Base-by-base conservation (phyloP, 92 coral and sea anemone species). In the Heliopora coerulea region DNA sequence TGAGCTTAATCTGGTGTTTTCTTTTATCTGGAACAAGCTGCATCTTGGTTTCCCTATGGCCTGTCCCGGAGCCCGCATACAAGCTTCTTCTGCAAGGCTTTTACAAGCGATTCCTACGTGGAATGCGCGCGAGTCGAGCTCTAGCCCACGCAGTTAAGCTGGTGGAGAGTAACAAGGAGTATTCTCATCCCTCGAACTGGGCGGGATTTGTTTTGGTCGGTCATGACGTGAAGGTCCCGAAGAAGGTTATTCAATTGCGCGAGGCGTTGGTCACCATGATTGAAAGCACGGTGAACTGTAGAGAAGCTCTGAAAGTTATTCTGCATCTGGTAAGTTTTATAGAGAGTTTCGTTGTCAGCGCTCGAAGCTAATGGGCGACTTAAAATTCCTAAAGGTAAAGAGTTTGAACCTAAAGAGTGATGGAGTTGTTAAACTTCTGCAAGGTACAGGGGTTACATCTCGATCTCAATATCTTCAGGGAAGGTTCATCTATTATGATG, bases 141-240 rank as follows among this genome's bases (percentile, higher is more conserved):
- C 89, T 95, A 23, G 86, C 96, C 33, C 99, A 95, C 65, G 99
- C 99, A 54, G 89, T 95, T 91, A 85, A 88, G 34, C 91, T 95
- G 35, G 99, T 95, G 21, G 95, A 95, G 81, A 88, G 86, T 19
- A 95, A 96, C 10, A 90, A 89, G 84, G 96, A 95, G 82, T 95
- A 90, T 65, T 88, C 90, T 24, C 96, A 95, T 40, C 99, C 99
- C 23, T 95, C 99, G 1, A 95, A 95, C 88, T 95, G 99, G 99
- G 99, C 99, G 2, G 99, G 99, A 29, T 95, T 95, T 41, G 82
- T 95, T 24, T 74, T 95, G 33, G 90, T 95, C 26, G 99, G 99
- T 20, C 89, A 91, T 1, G 96, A 95, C 75, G 79, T 92, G 1
- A 84, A 82, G 52, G 83, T 95, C 19, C 64, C 89, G 6, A 88